Base-by-base conservation (phyloP, 2,797 vertebrate genomes). In the Perodicticus potto region DNA sequence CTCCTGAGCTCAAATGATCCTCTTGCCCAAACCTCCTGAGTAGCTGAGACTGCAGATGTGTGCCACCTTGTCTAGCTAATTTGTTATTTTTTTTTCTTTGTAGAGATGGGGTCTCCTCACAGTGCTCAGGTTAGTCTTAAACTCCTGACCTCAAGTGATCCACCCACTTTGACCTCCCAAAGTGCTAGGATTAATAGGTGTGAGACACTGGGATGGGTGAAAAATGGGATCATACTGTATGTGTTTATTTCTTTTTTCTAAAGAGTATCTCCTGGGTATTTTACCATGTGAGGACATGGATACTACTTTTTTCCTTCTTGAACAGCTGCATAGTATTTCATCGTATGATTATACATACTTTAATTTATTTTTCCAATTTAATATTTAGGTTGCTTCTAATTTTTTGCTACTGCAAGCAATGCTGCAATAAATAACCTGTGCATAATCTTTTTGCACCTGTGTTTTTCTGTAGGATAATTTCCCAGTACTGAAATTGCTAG, bases 381-480 rank as follows among this genome's bases (percentile, higher is more conserved):
- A 37, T 92, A 86, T 86, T 87, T 90, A 92, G 57, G 9, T 86
- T 83, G 73, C 73, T 93, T 76, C 85, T 94, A 70, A 78, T 90
- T 90, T 96, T 97, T 95, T 90, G 10, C 90, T 94, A 73, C 80
- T 88, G 83, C 70, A 81, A 90, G 96, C 25, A 86, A 95, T 84
- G 45, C 45, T 67, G 43, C 37, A 40, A 86, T 83, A 90, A 94
- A 93, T 95, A 95, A 93, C 23, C 32, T 57, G n/a, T 70, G 65
- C 7, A 11, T 74, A n/a, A 74, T 83, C 92, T 84, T 96, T 96
- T 92, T 83, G 90, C 88, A 97, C 96, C 87, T 96, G 92, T 59
- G 77, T 86, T 97, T 96, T 96, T 67, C 77, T 91, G 73, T 78
- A 80, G 23, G 77, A 69, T 91, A 92, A 90, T 93, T 96, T 96